Base-by-base conservation (phyloP, 1,140 invertebrate species). In the Lutraria rhynchaena region DNA sequence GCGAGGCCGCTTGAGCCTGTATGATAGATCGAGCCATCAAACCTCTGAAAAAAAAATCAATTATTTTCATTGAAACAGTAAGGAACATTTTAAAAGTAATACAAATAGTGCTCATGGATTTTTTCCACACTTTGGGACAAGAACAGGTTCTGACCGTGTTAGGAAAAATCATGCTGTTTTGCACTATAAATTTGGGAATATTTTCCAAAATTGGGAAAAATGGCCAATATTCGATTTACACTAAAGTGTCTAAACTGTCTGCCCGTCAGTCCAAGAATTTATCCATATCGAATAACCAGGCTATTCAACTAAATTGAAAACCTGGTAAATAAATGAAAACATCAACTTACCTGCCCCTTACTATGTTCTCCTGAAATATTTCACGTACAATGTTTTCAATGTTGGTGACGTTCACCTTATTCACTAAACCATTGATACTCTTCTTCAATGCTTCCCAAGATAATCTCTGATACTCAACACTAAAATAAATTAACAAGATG, bases 401-500 rank as follows among this genome's bases (percentile, higher is more conserved):
- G 90, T 99, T 99, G 0, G 96, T 96, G 0, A 97, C 96, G 89
- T 99, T 99, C 0, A 99, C 96, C 94, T 99, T 99, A 92, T 99
- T 99, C 60, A 99, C 98, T 80, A 96, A 95, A 90, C 99, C 99
- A 90, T 99, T 98, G 82, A 99, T 98, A n/a, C 98, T 99, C 91
- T 99, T 99, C 90, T 99, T 99, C 19, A 99, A 92, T 0, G 98
- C 97, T 94, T 99, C 99, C 99, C 99, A 99, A 1, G 98, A 96
- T 17, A 99, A 95, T 84, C 99, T 94, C 92, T 99, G 99, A 93
- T 98, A 99, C 13, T 96, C 96, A 17, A 95, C 95, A 85, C 97
- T 97, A 84, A 22, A 87, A 76, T 60, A 29, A 70, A 83, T 2
- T 17, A 82, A 74, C n/a, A n/a, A n/a, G n/a, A n/a, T n/a, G n/a